Percentiles rank a stretch among this genome's conserved stretches.
Conservation (phyloP, 2,797 vertebrate genomes). For the Odontamblyopus lacepedii region DNA sequence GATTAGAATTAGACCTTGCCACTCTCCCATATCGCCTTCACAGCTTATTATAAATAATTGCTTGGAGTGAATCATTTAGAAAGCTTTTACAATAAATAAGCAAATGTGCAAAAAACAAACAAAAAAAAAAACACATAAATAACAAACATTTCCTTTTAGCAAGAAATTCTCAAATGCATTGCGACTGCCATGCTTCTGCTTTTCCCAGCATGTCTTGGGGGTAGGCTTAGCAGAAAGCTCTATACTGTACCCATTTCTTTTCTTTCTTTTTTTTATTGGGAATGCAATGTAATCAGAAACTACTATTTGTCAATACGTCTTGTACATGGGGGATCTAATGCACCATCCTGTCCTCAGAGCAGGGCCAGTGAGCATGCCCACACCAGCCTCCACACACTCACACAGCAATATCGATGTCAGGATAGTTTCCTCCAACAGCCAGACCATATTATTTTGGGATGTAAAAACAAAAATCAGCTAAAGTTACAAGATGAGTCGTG, state of each 20-base stretch:
- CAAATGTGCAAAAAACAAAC: conserved; percentile 13
- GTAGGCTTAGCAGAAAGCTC: conserved; percentile 1
- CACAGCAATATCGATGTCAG: conserved; percentile 35
- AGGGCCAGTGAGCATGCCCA: conserved; percentile 9
- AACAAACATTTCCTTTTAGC: conserved; percentile 20
- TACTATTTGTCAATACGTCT: conserved; percentile 39
- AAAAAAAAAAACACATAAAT: conserved; percentile 2
- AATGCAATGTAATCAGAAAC: conserved; percentile 49
- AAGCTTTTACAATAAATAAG: conserved; percentile 49
- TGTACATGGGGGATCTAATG: conserved; percentile 22
- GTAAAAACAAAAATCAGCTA: neutral
- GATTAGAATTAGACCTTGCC: conserved; percentile 62
- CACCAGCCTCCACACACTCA: conserved; percentile 25
- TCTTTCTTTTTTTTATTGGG: conserved; percentile 13
- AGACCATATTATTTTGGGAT: conserved; percentile 17
- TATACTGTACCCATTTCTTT: conserved; percentile 7
- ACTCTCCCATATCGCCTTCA: conserved; percentile 55
- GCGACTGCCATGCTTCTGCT: conserved; percentile 6
- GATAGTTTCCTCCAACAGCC: conserved; percentile 26
- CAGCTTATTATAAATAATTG: conserved; percentile 65
- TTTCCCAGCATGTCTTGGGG: neutral
- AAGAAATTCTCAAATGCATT: conserved; percentile 20
- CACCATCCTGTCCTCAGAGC: conserved; percentile 12
- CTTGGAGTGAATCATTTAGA: conserved; percentile 36
- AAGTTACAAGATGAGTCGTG: conserved; percentile 3